Percentiles rank a stretch among this genome's conserved stretches.
phyloP scores from a whole-genome alignment of 1,140 invertebrate species.

The Drosophila subpulchrella region DNA sequence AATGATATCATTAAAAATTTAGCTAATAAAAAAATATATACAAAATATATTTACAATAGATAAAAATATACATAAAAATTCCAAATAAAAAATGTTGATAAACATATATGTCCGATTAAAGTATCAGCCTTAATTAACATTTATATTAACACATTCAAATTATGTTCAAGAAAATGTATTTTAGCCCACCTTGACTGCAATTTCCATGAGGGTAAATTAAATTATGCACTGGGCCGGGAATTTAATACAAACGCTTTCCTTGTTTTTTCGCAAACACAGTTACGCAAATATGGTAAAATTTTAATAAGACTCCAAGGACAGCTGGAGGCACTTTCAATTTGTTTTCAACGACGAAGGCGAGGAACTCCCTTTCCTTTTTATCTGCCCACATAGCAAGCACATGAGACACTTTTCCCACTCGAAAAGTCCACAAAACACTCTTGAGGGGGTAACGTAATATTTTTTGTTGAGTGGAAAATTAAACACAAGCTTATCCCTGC shows the following conservation, averaged over 20 bases:
- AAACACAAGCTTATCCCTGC: slow-evolving; percentile 26
- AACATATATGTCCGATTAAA: no score
- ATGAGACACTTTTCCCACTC: slow-evolving; percentile 17
- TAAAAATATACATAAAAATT: no score
- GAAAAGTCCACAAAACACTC: slow-evolving; percentile 1
- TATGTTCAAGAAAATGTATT: no score
- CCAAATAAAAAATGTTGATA: no score
- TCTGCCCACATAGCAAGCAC: slow-evolving; percentile 11
- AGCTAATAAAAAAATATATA: no score
- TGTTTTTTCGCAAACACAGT: slow-evolving; percentile 6
- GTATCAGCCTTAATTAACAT: no score
- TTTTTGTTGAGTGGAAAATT: slow-evolving; percentile 29
- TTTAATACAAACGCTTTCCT: slow-evolving; percentile 5
- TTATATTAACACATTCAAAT: no score
- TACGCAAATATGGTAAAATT: slow-evolving; percentile 23
- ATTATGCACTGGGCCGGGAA: slow-evolving; percentile 4
- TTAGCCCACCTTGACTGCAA: no score
- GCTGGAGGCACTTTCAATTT: slow-evolving; percentile 29
- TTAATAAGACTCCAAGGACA: slow-evolving; percentile 18
- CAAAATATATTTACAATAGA: no score
- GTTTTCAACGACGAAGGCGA: slow-evolving; percentile 10
- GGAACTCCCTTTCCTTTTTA: slow-evolving; percentile 8
- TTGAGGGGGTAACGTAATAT: slow-evolving; percentile 16
- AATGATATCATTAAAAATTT: no score
- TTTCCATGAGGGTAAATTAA: slow-evolving; percentile 3